Evolutionary conservation across 2,888 invertebrate species (phyloP).

Genomic region (Diarsia rubi): DNA sequence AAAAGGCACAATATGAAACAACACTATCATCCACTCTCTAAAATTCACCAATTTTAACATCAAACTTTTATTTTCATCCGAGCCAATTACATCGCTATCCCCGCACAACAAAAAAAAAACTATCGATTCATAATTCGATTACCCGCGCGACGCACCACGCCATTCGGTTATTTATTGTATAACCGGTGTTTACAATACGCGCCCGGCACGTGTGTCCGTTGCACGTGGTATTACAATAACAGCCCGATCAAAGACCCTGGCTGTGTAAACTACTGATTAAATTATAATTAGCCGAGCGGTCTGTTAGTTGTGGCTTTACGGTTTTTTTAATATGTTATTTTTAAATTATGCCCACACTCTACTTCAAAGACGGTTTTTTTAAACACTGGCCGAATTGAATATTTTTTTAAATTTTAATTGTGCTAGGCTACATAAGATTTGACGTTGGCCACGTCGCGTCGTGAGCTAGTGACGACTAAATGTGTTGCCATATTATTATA

Average conservation of each 20-base stretch:
- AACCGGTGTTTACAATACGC: conserved; percentile 76
- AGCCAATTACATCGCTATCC: conserved; percentile 22
- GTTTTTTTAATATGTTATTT: conserved; percentile 48
- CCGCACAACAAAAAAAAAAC: conserved; percentile 42
- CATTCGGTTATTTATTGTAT: conserved; percentile 71
- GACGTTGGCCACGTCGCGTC: conserved; percentile 23
- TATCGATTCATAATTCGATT: conserved; percentile 62
- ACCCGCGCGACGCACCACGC: conserved; percentile 53
- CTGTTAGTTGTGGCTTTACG: conserved; percentile 61
- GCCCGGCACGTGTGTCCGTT: conserved; percentile 74
- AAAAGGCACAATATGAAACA: background rate
- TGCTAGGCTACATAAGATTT: conserved; percentile 10
- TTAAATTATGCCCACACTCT: conserved; percentile 36
- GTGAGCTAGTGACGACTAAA: conserved; percentile 10
- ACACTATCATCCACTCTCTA: background rate
- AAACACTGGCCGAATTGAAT: conserved; percentile 2
- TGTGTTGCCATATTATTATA: conserved; percentile 41
- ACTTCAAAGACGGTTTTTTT: conserved; percentile 45
- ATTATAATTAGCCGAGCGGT: conserved; percentile 71
- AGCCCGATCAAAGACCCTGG: conserved; percentile 83
- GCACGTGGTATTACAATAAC: conserved; percentile 85
- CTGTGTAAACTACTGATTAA: conserved; percentile 72
- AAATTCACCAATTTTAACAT: background rate
- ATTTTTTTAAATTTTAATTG: background rate
- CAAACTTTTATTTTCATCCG: conserved; percentile 27